A percentile compares a stretch with the other conserved stretches of the same genome.
Evolutionary conservation across 2,797 vertebrate genomes (phyloP).

Genomic region (Eospalax fontanierii): DNA sequence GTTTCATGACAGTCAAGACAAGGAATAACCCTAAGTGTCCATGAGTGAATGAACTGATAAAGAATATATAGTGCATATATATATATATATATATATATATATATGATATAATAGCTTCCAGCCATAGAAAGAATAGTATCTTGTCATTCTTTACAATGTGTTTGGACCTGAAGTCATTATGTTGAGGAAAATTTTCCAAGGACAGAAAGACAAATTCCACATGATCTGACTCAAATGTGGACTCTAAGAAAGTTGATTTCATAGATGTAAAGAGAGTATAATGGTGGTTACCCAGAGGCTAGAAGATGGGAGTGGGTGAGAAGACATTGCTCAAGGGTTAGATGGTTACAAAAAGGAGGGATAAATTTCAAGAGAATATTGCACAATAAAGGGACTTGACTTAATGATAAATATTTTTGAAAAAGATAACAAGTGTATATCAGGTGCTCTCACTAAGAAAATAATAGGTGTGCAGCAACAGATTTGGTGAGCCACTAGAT

Average conservation of each 20-base stretch:
- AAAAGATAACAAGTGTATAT: not conserved
- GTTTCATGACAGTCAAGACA: not conserved
- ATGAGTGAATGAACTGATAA: not conserved
- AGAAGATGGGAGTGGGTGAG: accelerated
- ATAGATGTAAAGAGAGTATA: not conserved
- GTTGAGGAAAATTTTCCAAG: not conserved
- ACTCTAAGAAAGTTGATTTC: not conserved
- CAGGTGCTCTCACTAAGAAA: not conserved
- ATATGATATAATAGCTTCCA: not conserved
- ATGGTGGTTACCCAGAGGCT: not conserved
- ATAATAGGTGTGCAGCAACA: not conserved
- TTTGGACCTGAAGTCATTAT: not conserved
- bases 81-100: not conserved
- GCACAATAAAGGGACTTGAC: not conserved
- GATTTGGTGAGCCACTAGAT: not conserved
- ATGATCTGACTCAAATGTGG: not conserved
- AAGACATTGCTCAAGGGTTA: not conserved
- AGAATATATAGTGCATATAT: not conserved
- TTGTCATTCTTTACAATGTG: not conserved
- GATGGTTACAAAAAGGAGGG: not conserved
- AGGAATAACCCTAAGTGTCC: not conserved
- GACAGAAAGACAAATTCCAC: not conserved
- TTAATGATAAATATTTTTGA: not conserved
- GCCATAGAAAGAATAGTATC: not conserved
- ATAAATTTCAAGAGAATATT: not conserved